Evolutionary conservation across 2,888 invertebrate species (phyloP), one percentile per base, ranked within the genome.

Genomic region (Ellobium chinense): DNA sequence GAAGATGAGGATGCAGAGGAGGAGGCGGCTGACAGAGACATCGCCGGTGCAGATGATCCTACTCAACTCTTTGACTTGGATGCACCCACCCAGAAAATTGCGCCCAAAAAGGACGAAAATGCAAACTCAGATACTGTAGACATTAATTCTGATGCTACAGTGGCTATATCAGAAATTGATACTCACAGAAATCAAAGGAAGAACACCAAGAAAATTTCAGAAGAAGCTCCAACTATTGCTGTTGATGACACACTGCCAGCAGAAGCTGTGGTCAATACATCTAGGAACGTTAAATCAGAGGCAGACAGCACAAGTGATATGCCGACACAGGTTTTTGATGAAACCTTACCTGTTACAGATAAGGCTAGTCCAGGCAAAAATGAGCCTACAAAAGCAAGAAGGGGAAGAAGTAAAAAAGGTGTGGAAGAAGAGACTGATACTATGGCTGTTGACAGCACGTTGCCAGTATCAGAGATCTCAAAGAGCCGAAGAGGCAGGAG

Each of bases 321-420:
- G 3, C 9, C 70, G 5, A 66, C 68, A 27, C 77, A 78, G 14
- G 73, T 81, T 21, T 72, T 69, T 65, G 80, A 80, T 56, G 80
- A 68, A 18, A 62, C 74, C 12, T 21, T n/a, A 1, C 29, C 62
- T 39, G 29, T 4, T 27, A 62, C 18, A 7, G 29, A 12, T 21
- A 2, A 7, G 46, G 46, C 7, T 18, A 46, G 9, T 12, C 9
- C 9, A 18, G 9, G 18, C 9, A 46, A 7, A 46, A 46, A 46
- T 7, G 18, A 18, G 18, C 9, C 9, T 18, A 46, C 46, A 7
- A 7, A 7, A 46, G 46, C 18, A 7, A 46, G 18, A 18, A 46
- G 18, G 18, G 46, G 46, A 12, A 7, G 46, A 7, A 46, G 18
- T 46, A 18, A 7, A 7, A 46, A 46, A 18, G 7, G 9, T 46